Evolutionary conservation across 2,113 vertebrate genomes (phyloP).

Genomic region (Urocolius indicus): DNA sequence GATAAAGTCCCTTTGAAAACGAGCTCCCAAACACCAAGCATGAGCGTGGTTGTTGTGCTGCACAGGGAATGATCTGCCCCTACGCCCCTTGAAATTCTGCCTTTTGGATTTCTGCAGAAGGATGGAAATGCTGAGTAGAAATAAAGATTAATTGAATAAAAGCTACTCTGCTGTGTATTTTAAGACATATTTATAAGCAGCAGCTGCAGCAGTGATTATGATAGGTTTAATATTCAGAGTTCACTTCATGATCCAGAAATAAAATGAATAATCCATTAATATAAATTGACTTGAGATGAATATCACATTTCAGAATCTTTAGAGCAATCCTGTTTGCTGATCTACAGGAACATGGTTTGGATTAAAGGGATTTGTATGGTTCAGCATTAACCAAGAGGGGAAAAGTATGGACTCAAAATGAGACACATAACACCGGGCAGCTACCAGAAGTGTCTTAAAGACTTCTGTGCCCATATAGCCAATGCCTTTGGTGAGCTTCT

Average conservation of each 20-base stretch:
- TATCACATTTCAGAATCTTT: slow-evolving; percentile 56
- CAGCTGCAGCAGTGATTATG: slow-evolving; percentile 60
- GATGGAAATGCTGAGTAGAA: slow-evolving; percentile 46
- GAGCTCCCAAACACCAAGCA: not conserved
- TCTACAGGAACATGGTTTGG: slow-evolving; percentile 38
- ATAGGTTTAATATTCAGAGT: slow-evolving; percentile 67
- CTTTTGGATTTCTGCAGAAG: slow-evolving; percentile 5
- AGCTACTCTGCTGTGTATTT: slow-evolving; percentile 45
- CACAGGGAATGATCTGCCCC: slow-evolving; percentile 14
- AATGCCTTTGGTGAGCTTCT: not conserved
- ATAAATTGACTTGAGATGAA: slow-evolving; percentile 63
- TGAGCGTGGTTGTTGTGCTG: not conserved
- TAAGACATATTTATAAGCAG: slow-evolving; percentile 65
- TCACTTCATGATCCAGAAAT: slow-evolving; percentile 65
- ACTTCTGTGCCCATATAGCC: not conserved
- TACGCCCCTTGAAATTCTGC: not conserved
- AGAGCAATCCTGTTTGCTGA: slow-evolving; percentile 37
- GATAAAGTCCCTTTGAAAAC: slow-evolving; percentile 13
- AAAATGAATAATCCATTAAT: slow-evolving; percentile 67
- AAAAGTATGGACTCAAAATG: slow-evolving; percentile 8
- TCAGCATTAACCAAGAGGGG: slow-evolving; percentile 21
- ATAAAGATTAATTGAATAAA: slow-evolving; percentile 47
- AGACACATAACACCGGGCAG: not conserved
- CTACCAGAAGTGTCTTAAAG: not conserved
- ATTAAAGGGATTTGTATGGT: slow-evolving; percentile 58